These are phyloP conservation scores for Fissipunctia ypsillon DNA, from an alignment of 2,888 invertebrate genomes.

Conservation along the genomic window DNA sequence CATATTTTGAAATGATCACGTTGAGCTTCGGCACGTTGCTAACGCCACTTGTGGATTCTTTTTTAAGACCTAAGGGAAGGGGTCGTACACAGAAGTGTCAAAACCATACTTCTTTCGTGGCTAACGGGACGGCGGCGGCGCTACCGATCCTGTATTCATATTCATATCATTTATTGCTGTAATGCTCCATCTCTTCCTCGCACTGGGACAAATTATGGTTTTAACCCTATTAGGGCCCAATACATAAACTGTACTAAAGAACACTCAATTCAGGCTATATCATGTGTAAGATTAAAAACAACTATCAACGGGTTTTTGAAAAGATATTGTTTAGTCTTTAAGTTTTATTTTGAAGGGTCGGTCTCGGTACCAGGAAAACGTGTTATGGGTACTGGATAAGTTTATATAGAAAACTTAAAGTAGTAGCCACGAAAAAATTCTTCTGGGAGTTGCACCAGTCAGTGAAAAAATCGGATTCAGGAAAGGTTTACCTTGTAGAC, in stretches of 20 bases:
- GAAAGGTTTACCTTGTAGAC: too few relatives aligned
- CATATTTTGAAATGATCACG: neutral
- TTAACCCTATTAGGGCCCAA: neutral
- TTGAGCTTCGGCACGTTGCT: neutral
- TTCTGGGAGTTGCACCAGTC: too few relatives aligned
- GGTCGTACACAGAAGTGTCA: too few relatives aligned
- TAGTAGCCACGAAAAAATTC: too few relatives aligned
- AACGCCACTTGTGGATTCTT: slow-evolving; percentile 8
- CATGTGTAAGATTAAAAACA: neutral
- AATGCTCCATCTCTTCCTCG: neutral
- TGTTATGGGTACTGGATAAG: too few relatives aligned
- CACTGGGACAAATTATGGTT: neutral
- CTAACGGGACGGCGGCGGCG: neutral
- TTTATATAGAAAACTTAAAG: too few relatives aligned
- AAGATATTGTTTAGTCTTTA: neutral
- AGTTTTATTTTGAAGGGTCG: neutral
- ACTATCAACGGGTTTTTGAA: too few relatives aligned
- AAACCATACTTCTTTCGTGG: too few relatives aligned
- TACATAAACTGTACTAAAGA: too few relatives aligned
- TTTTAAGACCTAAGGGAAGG: neutral
- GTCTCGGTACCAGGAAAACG: too few relatives aligned
- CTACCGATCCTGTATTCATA: neutral
- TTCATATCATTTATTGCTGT: too few relatives aligned
- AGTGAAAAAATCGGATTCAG: too few relatives aligned
- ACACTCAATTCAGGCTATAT: neutral